These are phyloP conservation scores for Morpho deidamia DNA, from an alignment of 2,888 invertebrate genomes.

Conservation along the genomic window DNA sequence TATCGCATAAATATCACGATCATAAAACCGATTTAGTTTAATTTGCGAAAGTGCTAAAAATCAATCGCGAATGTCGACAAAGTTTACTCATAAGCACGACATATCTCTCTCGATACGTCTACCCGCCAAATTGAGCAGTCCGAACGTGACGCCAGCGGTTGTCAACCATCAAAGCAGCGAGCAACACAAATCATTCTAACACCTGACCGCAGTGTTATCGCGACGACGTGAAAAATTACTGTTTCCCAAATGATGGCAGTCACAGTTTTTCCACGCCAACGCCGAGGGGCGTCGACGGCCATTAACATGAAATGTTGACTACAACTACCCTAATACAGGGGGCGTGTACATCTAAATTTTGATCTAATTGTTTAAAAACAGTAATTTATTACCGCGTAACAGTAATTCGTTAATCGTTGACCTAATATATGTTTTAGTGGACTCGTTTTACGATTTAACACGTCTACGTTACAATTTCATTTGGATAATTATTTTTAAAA, in stretches of 20 bases:
- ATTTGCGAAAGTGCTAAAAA: background rate
- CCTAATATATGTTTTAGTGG: conserved; percentile 4
- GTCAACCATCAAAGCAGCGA: conserved; percentile 24
- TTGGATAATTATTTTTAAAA: background rate
- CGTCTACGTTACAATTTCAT: conserved; percentile 5
- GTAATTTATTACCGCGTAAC: conserved; percentile 4
- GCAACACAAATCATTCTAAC: conserved; percentile 69
- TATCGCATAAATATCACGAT: too few relatives aligned
- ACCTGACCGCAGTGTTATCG: conserved; percentile 70
- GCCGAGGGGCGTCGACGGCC: conserved; percentile 44
- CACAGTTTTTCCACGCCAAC: conserved; percentile 55
- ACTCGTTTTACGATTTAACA: background rate
- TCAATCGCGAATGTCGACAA: background rate
- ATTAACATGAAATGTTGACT: conserved; percentile 67
- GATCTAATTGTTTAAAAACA: conserved; percentile 25
- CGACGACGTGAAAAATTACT: conserved; percentile 70
- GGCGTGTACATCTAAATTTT: background rate
- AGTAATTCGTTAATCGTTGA: background rate
- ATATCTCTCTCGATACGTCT: background rate
- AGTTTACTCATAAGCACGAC: background rate
- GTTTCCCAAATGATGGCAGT: conserved; percentile 48
- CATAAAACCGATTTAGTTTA: too few relatives aligned
- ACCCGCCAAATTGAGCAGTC: conserved; percentile 3
- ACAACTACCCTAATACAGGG: background rate
- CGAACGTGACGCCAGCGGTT: conserved; percentile 7